Base-by-base conservation (phyloP, 2,113 vertebrate genomes). In the Pollimyrus isidori region DNA sequence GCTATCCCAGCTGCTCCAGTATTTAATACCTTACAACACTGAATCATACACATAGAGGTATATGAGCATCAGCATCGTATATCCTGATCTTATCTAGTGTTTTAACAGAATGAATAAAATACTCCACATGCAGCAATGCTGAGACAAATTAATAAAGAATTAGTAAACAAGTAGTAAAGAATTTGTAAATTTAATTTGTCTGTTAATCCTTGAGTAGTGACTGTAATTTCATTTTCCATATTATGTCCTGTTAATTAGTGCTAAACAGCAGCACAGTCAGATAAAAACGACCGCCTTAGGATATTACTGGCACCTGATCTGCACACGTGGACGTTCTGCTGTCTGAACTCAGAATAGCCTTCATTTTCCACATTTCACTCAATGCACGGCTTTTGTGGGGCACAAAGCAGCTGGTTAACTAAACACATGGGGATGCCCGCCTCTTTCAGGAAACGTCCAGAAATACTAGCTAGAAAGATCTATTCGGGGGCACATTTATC, bases 321-420 rank as follows among this genome's bases (percentile, higher is more conserved):
- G 91, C 92, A 92, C 93, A 89, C 92, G 91, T 42, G 62, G 93
- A 7, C n/a, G 19, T 23, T 42, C 69, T 91, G 90, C 93, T 93
- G 93, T 93, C 94, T 93, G 3, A n/a, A 30, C 62, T 26, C 62
- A 65, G 62, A 65, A 65, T 26, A 65, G 62, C n/a, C 62, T 19
- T 23, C 26, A 10, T 35, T 87, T 48, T 5, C 5, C 15, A 39
- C 69, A 39, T 39, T 76, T 39, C 13, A 15, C 73, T 39, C 73
- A 42, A 80, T 39, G 19, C 26, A 17, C 35, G 7, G 49, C 26
- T n/a, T 15, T 53, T 89, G 52, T 58, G 91, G 89, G 87, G 88
- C 82, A 86, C 86, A 90, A 92, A 89, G 23, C n/a, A 85, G 86
- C 90, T 88, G 91, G 89, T 94, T 94, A 91, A 94, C 93, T 92